Conservation (phyloP, 2,888 invertebrate genomes). For the Panzeria rudis region DNA sequence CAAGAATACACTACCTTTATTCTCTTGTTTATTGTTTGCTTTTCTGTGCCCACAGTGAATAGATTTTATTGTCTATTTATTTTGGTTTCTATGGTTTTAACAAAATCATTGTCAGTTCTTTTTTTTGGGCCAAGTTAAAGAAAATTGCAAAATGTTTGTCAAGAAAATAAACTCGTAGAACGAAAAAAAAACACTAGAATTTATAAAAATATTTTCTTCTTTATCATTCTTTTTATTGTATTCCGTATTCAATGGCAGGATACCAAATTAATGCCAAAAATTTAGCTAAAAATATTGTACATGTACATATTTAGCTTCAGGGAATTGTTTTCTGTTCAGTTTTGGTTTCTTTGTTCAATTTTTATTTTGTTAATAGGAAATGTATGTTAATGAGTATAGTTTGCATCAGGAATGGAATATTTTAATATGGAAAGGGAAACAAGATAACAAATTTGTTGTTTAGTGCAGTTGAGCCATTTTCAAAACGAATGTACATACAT, state of each 20-base stretch:
- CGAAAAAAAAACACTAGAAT: conserved; percentile 22
- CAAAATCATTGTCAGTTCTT: conserved; percentile 44
- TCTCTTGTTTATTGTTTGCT: background rate
- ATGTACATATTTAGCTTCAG: conserved; percentile 2
- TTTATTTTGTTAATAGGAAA: background rate
- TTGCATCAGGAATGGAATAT: background rate
- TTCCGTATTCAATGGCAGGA: background rate
- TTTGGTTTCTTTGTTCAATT: background rate
- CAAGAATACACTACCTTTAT: conserved; percentile 6
- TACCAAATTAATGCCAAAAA: background rate
- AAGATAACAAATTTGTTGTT: background rate
- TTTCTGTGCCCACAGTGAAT: background rate
- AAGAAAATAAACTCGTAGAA: background rate
- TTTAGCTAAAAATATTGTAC: background rate
- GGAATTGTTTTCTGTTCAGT: background rate
- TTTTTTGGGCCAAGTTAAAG: conserved; percentile 33
- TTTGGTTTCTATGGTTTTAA: conserved; percentile 33
- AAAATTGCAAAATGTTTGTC: conserved; percentile 15
- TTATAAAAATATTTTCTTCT: conserved; percentile 57
- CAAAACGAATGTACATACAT: too few relatives aligned
- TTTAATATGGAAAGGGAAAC: background rate
- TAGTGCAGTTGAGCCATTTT: too few relatives aligned
- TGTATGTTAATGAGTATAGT: background rate
- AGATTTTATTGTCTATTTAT: conserved; percentile 33
- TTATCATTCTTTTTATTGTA: conserved; percentile 23